A percentile compares a stretch with the other conserved stretches of the same genome.
Evolutionary conservation across 2,888 invertebrate genomes (phyloP).

Genomic region (Alentia gelatinosa): DNA sequence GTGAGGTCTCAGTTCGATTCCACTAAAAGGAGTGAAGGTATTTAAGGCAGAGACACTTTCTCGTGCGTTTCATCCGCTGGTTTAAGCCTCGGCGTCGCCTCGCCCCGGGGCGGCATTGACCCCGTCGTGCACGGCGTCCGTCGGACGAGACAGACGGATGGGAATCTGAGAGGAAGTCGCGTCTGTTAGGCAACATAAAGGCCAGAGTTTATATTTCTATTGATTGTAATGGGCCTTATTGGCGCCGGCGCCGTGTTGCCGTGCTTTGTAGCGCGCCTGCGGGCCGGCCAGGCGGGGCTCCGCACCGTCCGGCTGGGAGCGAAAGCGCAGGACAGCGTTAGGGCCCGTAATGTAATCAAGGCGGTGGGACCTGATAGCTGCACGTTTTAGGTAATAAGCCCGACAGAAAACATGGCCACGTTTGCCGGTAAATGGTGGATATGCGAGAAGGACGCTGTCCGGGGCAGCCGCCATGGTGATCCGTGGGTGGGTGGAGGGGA

Average conservation of each 20-base stretch:
- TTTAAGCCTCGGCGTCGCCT: no score
- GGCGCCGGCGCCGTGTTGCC: background rate
- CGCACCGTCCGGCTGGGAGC: background rate
- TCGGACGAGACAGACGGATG: no score
- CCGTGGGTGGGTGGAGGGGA: background rate
- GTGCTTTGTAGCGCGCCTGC: background rate
- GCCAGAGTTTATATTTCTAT: background rate
- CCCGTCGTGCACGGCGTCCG: no score
- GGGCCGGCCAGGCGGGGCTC: background rate
- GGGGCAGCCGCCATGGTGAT: no score
- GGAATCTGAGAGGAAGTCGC: background rate
- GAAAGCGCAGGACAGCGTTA: background rate
- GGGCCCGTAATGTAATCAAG: background rate
- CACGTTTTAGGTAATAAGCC: background rate
- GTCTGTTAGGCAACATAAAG: background rate
- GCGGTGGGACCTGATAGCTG: background rate
- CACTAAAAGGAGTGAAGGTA: no score
- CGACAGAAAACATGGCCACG: background rate
- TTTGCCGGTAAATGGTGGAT: background rate
- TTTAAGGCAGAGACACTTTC: no score
- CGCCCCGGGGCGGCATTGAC: no score
- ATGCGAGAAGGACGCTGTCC: background rate
- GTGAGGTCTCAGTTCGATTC: no score
- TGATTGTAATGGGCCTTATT: background rate
- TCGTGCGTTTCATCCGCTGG: no score